Base-by-base conservation (phyloP, 2,113 vertebrate genomes). In the Odocoileus virginianus region DNA sequence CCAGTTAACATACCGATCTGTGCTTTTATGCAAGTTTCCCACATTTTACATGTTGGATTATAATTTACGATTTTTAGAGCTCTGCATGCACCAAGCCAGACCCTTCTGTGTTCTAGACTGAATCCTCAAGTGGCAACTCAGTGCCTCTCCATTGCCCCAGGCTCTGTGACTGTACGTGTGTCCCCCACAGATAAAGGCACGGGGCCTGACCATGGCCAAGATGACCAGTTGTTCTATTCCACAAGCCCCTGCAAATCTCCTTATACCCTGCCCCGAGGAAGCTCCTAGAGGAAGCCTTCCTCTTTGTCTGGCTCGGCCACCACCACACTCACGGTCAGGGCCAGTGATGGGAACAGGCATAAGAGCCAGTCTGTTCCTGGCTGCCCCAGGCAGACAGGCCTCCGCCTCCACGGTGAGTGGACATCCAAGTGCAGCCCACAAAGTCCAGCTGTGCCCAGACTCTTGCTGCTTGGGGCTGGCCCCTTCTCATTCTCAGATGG, bases 121-220 rank as follows among this genome's bases (percentile, higher is more conserved):
- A 50, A 25, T 43, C n/a, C 60, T 85, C 91, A 5, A 12, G 40
- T 5, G n/a, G 54, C 25, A 1, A 8, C 11, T 7, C 40, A 8
- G 15, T 28, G 25, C 43, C 23, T 86, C 23, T 33, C 33, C 10
- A 0, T 27, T 64, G 40, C 17, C 6, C 16, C 45, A n/a, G n/a
- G 25, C 27, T 33, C 50, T 84, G 55, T 6, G 30, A 14, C n/a
- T 23, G 1, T 2, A 4, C 2, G 3, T 1, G 0, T 27, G 50
- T 45, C 78, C 88, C 47, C 30, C 4, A 2, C 57, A 84, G 50
- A 45, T 15, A 43, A 64, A 36, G 17, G 9, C 30, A 19, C 4
- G 4, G 25, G 25, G 6, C 40, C 16, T 60, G 76, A 45, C 78
- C 3, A 0, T 36, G 25, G 50, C 89, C 85, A 43, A 27, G 21